Conservation (phyloP, 2,888 invertebrate genomes). For the Rotaria sp. region DNA sequence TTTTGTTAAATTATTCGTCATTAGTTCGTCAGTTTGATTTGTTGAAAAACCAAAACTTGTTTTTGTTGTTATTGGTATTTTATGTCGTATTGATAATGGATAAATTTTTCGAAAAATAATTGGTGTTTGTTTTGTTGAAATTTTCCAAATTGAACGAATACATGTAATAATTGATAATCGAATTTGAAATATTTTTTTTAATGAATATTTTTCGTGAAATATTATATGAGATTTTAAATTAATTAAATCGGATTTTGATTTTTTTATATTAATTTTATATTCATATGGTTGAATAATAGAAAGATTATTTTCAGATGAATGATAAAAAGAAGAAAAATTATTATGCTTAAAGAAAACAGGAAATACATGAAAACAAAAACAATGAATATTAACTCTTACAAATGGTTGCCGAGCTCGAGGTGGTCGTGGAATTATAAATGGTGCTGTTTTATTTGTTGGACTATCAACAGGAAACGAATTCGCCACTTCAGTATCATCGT, state of each 20-base stretch:
- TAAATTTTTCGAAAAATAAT: neutral
- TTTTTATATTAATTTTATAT: neutral
- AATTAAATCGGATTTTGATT: neutral
- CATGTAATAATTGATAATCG: neutral
- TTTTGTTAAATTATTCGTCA: neutral
- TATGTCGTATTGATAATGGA: neutral
- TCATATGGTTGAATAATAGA: neutral
- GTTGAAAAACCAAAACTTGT: neutral
- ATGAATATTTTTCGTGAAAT: neutral
- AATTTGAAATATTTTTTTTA: neutral
- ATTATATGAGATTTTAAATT: neutral
- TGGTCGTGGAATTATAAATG: neutral
- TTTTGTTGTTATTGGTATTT: neutral
- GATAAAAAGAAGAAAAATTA: neutral
- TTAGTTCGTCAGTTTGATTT: neutral
- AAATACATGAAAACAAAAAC: neutral
- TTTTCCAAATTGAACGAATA: neutral
- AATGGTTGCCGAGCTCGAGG: neutral
- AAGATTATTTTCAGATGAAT: neutral
- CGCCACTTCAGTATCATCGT: slow-evolving; percentile 8
- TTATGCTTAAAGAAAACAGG: neutral
- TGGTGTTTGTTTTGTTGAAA: neutral
- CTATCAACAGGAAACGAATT: neutral
- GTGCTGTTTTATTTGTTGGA: neutral
- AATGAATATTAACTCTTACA: neutral